phyloP scores from a whole-genome alignment of 2,888 invertebrate genomes.

The Trichacis sp. region DNA sequence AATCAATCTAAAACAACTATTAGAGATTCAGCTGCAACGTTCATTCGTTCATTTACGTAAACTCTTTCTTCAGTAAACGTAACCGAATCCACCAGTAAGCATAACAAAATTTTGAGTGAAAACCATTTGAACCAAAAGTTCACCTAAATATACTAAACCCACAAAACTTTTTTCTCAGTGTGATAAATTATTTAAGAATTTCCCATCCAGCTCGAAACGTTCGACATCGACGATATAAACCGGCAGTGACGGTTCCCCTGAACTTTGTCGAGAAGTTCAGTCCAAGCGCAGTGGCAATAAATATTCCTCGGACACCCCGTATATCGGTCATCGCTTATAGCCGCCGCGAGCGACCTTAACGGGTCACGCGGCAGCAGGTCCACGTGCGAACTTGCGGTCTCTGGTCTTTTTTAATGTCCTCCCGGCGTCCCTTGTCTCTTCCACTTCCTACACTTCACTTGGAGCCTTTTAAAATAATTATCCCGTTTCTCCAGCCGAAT shows the following conservation, averaged over 20 bases:
- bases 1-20: too few species aligned
- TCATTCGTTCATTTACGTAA: too few species aligned
- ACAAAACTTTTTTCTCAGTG: too few species aligned
- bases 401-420: not conserved
- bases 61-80: too few species aligned
- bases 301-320: conserved; percentile 40
- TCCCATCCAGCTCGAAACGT: too few species aligned
- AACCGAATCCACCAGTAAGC: too few species aligned
- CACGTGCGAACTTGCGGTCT: conserved; percentile 16
- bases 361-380: conserved; percentile 49
- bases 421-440: not conserved
- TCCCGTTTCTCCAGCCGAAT: too few species aligned
- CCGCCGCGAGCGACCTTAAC: conserved; percentile 43
- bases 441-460: not conserved
- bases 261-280: not conserved
- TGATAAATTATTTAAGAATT: too few species aligned
- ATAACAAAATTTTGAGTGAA: too few species aligned
- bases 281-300: conserved; percentile 37
- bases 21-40: too few species aligned
- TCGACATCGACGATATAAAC: not conserved
- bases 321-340: conserved; percentile 43
- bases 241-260: not conserved
- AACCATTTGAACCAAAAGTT: too few species aligned
- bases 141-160: too few species aligned
- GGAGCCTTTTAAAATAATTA: not conserved